Evolutionary conservation across 2,113 vertebrate genomes (phyloP).

Genomic region (Tursiops truncatus): DNA sequence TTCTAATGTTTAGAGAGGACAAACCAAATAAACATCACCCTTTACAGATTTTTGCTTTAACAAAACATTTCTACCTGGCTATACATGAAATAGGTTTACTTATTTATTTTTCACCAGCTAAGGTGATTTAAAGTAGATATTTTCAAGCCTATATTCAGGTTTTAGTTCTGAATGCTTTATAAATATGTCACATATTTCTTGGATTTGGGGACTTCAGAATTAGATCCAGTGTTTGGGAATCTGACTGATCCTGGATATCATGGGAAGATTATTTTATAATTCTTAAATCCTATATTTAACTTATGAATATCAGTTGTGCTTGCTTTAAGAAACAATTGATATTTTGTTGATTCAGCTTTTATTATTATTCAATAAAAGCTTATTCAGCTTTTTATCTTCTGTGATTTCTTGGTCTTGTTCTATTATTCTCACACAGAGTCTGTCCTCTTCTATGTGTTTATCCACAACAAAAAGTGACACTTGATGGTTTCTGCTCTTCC

Average conservation of each 20-base stretch:
- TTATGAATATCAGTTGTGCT: slow-evolving; percentile 33
- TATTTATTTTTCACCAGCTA: not conserved
- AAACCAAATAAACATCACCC: not conserved
- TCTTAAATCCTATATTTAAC: not conserved
- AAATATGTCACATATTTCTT: not conserved
- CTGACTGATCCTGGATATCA: not conserved
- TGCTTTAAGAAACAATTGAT: not conserved
- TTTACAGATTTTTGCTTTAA: not conserved
- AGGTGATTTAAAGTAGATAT: not conserved
- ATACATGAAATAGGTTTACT: not conserved
- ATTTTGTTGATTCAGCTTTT: not conserved
- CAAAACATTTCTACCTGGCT: not conserved
- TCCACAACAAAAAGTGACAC: not conserved
- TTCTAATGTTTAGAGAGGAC: not conserved
- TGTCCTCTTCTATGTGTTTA: not conserved
- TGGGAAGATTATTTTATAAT: not conserved
- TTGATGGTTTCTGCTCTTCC: not conserved
- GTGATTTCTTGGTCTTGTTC: not conserved
- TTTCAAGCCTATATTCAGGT: not conserved
- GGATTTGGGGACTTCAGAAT: not conserved
- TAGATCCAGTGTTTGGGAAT: not conserved
- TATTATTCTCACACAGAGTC: not conserved
- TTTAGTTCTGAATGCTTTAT: not conserved
- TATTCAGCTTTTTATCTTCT: not conserved
- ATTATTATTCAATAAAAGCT: not conserved